A percentile compares a stretch with the other conserved stretches of the same genome.
These are phyloP conservation scores for Synergus umbraculus DNA, from an alignment of 2,888 invertebrate genomes.

Conservation along the genomic window DNA sequence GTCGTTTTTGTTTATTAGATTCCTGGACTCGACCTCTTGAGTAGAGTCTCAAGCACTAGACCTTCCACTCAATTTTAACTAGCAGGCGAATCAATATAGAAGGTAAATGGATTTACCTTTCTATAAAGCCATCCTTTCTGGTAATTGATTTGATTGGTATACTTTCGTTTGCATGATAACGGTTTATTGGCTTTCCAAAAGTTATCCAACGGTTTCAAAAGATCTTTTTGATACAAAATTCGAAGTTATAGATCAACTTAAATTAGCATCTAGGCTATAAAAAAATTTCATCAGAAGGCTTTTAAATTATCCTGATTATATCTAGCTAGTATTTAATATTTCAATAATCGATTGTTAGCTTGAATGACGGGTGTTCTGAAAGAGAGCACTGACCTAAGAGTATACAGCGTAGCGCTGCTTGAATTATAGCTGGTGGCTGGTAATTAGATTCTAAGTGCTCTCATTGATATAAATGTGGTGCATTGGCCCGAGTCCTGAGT, in stretches of 20 bases:
- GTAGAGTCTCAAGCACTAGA: not conserved
- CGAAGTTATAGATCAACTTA: not conserved
- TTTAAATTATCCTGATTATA: not conserved
- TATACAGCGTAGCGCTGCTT: conserved; percentile 9
- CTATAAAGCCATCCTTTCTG: too few relatives aligned
- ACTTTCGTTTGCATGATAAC: too few relatives aligned
- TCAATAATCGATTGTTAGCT: conserved; percentile 3
- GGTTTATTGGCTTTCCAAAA: not conserved
- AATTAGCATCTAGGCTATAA: not conserved
- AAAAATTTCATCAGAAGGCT: not conserved
- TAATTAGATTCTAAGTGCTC: conserved; percentile 38
- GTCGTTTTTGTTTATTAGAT: not conserved
- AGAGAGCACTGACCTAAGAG: conserved; percentile 31
- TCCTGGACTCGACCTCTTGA: not conserved
- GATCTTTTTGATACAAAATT: not conserved
- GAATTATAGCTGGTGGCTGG: conserved; percentile 25
- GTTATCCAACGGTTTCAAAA: not conserved
- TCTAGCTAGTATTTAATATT: not conserved
- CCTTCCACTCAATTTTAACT: not conserved
- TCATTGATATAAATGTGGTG: conserved; percentile 30
- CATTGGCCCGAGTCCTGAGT: conserved; percentile 26
- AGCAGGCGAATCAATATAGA: not conserved
- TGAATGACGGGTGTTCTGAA: conserved; percentile 19
- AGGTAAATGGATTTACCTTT: not conserved
- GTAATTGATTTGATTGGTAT: too few relatives aligned